Base-by-base conservation (phyloP, 2,797 vertebrate genomes). In the Carduelis carduelis region DNA sequence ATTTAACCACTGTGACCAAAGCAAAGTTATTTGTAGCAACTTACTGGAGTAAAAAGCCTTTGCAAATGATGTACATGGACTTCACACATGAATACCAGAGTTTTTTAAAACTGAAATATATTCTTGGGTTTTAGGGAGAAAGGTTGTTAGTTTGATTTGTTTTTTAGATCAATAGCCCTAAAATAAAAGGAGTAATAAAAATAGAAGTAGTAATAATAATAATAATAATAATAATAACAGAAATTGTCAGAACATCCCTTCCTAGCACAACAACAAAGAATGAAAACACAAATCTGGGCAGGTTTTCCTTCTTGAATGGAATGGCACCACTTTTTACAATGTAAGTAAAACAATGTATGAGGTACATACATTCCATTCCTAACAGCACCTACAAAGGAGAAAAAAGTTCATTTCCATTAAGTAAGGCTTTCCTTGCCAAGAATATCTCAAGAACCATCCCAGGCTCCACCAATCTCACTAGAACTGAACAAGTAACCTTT, bases 131-230 rank as follows among this genome's bases (percentile, higher is more conserved):
- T 17, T 32, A 7, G 18, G 21, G 11, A 7, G 10, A 6, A 34
- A 34, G 13, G 22, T 9, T 26, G 12, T 15, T 39, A 9, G 9
- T 3, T 84, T 37, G 3, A 6, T 68, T 41, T 0, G 0, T 1
- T 30, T 81, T 82, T 90, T 34, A 56, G 20, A 27, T 39, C n/a
- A 68, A 27, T 46, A 10, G 44, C 4, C 14, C 23, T 56, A 76
- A 79, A 89, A 56, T 26, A 60, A 60, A 53, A 52, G 7, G 13
- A 55, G 20, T 2, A 22, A 41, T 8, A 61, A 69, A 21, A 69
- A 46, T 26, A 39, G 46, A 61, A 8, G 9, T 6, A n/a, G 7
- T 5, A 39, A 12, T 30, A 46, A 11, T 22, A 52, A 66, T 35
- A 35, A 35, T 35, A 35, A 35, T 4, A 39, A 12, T 30, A 46